Base-by-base conservation (phyloP, 1,140 invertebrate genomes). In the Cydia pomonella region DNA sequence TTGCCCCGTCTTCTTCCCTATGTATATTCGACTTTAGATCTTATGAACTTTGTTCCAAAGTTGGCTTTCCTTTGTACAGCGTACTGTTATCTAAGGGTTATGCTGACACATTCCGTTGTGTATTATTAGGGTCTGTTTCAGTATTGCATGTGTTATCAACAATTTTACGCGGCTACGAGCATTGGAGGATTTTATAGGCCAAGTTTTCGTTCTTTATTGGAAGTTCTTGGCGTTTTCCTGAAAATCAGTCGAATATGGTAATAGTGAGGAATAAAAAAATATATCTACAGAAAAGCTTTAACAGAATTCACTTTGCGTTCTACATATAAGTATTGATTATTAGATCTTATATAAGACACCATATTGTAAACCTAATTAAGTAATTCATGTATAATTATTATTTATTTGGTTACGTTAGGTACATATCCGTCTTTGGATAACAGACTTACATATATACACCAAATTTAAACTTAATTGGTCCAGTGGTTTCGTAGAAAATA, bases 81-180 rank as follows among this genome's bases (percentile, higher is more conserved):
- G 10, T 9, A 50, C 64, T 41, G n/a, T 69, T 69, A 69, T 69
- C 33, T 53, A 73, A 73, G 50, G 72, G 72, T 73, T 47, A 73
- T 73, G 38, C 72, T 73, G 41, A 73, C 72, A 73, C 72, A 73
- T 77, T 78, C 75, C 79, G 77, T 74, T 79, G 75, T 78, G 74
- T 74, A 76, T 82, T 81, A 82, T 83, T 83, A 77, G 64, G 72
- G 76, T 69, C 27, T 79, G 79, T 79, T 83, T 81, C 79, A 82
- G 77, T 79, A 76, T 77, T 79, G 80, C 73, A 77, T 79, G 80
- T 76, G 82, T 82, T 84, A 83, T 84, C 80, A 85, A 81, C 77
- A 84, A 79, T 83, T 82, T 83, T 78, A 82, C 79, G 77, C 77
- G 80, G 77, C 76, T 79, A 72, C 50, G 76, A 64, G 69, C 77